Percentiles rank a stretch among this genome's conserved stretches.
Conservation (phyloP, 53 echinoderm and acorn worm genomes). For the Holothuria leucospilota region DNA sequence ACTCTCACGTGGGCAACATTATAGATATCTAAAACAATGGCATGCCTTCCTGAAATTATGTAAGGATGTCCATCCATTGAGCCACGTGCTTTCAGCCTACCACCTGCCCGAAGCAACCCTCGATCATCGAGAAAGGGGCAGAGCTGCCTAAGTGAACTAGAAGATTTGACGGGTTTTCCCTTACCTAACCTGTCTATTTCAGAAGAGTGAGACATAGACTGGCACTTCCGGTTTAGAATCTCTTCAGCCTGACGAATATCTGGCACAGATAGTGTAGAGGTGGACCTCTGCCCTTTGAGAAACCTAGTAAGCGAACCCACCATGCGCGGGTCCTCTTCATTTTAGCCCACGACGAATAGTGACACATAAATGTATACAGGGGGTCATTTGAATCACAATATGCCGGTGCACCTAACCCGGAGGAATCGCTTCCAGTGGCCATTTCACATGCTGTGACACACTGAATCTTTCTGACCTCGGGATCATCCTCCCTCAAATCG, state of each 20-base stretch:
- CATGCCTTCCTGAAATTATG: neutral
- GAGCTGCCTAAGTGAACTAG: conserved; percentile 2
- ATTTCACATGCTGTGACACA: neutral
- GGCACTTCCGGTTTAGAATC: neutral
- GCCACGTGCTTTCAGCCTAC: neutral
- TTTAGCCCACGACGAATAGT: neutral
- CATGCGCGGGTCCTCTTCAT: neutral
- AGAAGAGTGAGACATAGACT: neutral
- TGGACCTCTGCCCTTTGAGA: neutral
- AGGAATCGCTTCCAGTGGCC: neutral
- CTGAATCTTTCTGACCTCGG: neutral
- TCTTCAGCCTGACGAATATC: neutral
- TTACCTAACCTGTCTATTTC: neutral
- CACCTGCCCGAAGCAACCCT: neutral
- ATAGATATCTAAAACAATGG: neutral
- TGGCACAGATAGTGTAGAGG: no score
- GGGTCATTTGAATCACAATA: neutral
- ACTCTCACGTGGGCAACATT: neutral
- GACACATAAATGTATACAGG: neutral
- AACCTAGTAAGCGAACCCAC: neutral
- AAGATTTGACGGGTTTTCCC: neutral
- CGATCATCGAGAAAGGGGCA: conserved; percentile 2
- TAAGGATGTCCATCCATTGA: neutral
- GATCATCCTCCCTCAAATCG: neutral
- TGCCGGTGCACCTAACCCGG: neutral